Percentiles rank a stretch among this genome's conserved stretches.
phyloP scores from a whole-genome alignment of 64 coral and sea anemone species.

The Stichodactyla mertensii region DNA sequence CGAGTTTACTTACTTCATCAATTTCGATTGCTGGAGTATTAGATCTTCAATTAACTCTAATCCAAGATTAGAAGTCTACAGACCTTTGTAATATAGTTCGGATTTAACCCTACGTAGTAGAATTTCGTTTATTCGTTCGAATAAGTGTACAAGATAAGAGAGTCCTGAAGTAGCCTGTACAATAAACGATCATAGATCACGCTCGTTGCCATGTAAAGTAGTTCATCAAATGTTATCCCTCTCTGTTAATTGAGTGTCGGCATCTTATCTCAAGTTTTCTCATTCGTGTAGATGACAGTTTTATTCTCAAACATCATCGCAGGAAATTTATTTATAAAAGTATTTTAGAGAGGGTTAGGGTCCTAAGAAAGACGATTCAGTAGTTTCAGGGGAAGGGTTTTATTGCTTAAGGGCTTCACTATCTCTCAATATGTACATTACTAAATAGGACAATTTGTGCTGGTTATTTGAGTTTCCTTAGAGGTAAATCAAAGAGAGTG shows the following conservation, averaged over 20 bases:
- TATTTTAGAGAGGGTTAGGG: conserved; percentile 27
- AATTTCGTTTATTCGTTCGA: conserved; percentile 5
- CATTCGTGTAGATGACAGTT: conserved; percentile 26
- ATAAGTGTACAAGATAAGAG: not conserved
- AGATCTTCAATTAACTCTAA: conserved; percentile 88
- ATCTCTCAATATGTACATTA: conserved; percentile 10
- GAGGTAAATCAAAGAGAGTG: conserved; percentile 5
- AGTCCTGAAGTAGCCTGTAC: conserved; percentile 2
- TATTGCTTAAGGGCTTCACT: not conserved
- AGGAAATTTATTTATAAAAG: conserved; percentile 33
- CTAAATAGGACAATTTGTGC: not conserved
- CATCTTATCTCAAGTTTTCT: conserved; percentile 28
- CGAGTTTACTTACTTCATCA: conserved; percentile 74
- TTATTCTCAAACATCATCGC: conserved; percentile 27
- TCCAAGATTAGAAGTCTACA: conserved; percentile 73
- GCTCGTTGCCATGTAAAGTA: conserved; percentile 1
- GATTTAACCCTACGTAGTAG: not conserved
- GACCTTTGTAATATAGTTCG: conserved; percentile 18
- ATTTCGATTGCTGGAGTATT: conserved; percentile 72
- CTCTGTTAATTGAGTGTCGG: conserved; percentile 32
- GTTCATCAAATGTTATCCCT: conserved; percentile 29
- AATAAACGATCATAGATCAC: conserved; percentile 24
- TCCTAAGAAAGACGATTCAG: not conserved
- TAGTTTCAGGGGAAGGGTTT: not conserved
- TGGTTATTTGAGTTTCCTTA: not conserved